Evolutionary conservation across 2,888 invertebrate species (phyloP).

Genomic region (Lepetodrilus schrolli): DNA sequence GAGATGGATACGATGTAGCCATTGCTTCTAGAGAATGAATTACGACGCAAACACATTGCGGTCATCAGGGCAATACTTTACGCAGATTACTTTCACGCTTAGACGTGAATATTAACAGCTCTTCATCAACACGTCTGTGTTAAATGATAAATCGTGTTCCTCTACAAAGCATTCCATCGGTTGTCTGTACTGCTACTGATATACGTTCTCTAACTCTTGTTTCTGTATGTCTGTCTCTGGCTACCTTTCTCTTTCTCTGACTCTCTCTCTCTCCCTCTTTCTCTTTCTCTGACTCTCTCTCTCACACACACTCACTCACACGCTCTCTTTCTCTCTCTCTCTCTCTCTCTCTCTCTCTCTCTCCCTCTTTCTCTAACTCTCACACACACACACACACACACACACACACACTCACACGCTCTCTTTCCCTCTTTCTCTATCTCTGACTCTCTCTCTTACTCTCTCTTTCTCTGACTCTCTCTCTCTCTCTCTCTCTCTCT

Average conservation of each 20-base stretch:
- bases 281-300: constrained; percentile 19
- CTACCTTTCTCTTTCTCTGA: neutral
- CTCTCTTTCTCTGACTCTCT: constrained; percentile 30
- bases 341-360: constrained; percentile 31
- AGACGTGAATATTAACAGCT: too few relatives aligned
- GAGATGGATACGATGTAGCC: too few relatives aligned
- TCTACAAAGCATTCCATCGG: too few relatives aligned
- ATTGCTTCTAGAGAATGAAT: too few relatives aligned
- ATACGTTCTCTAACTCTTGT: too few relatives aligned
- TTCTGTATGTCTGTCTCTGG: constrained; percentile 15
- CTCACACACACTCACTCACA: neutral
- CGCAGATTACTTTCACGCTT: too few relatives aligned
- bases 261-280: neutral
- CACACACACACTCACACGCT: constrained; percentile 24
- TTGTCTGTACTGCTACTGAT: too few relatives aligned
- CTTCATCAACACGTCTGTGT: too few relatives aligned
- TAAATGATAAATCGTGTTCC: too few relatives aligned
- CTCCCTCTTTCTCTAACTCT: constrained; percentile 32
- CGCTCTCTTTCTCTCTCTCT: constrained; percentile 30
- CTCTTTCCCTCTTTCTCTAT: constrained; percentile 35
- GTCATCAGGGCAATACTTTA: too few relatives aligned
- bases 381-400: too few relatives aligned
- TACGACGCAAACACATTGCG: too few relatives aligned
- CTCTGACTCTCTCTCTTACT: constrained; percentile 34
- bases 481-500: constrained; percentile 29